Conservation (phyloP, 2,113 vertebrate genomes). For the Zosterops borbonicus region DNA sequence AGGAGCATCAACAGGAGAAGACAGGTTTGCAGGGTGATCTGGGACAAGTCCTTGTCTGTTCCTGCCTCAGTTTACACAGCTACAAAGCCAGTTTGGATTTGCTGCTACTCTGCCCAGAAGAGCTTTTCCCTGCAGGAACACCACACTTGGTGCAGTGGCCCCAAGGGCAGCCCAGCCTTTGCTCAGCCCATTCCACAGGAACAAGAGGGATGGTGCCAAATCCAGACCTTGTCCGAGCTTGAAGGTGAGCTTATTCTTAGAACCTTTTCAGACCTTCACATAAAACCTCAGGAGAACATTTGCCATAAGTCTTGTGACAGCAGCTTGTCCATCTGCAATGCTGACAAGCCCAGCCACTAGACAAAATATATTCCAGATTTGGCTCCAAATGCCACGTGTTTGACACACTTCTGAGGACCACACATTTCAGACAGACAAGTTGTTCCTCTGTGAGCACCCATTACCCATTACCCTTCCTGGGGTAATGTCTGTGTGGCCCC, state of each 20-base stretch:
- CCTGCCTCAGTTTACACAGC: background rate
- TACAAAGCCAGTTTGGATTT: background rate
- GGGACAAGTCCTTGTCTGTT: background rate
- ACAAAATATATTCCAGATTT: background rate
- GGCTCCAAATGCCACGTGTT: fast-evolving
- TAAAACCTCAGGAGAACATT: background rate
- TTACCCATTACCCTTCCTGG: background rate
- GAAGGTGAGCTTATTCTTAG: background rate
- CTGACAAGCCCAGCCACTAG: background rate
- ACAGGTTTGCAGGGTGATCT: background rate
- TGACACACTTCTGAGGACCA: fast-evolving
- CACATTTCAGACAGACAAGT: fast-evolving
- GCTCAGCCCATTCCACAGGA: background rate
- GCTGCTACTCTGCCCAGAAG: background rate
- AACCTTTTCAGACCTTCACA: background rate
- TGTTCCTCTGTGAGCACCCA: background rate
- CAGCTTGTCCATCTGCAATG: background rate
- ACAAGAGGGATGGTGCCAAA: background rate
- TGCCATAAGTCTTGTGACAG: background rate
- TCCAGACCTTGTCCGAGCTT: background rate
- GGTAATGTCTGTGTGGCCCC: fast-evolving
- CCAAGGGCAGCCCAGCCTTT: background rate
- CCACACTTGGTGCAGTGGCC: background rate
- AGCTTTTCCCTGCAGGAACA: background rate
- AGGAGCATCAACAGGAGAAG: background rate